Evolutionary conservation across 92 coral and sea anemone species (phyloP).

Genomic region (Umimayanthus kanabou): DNA sequence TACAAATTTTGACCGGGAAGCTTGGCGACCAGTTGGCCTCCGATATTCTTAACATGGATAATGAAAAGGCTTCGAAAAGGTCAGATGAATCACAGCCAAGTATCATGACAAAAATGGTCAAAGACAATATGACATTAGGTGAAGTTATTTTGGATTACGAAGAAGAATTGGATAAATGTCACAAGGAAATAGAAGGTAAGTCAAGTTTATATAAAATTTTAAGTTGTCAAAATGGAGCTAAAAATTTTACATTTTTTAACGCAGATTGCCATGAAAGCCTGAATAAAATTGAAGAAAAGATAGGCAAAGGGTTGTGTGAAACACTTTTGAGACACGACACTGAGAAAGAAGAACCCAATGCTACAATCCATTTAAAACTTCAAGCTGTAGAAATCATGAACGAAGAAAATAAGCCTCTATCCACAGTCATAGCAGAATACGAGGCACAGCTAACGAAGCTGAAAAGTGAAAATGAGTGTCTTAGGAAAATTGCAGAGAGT

Average conservation of each 20-base stretch:
- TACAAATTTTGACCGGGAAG: conserved; percentile 2
- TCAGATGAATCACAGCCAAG: conserved; percentile 20
- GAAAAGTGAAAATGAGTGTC: conserved; percentile 41
- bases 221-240: background rate
- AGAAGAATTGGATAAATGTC: conserved; percentile 37
- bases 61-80: background rate
- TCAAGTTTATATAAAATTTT: background rate
- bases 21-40: conserved; percentile 41
- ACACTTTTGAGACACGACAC: conserved; percentile 1
- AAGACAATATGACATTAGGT: conserved; percentile 51
- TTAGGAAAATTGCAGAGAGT: conserved; percentile 10
- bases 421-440: conserved; percentile 46
- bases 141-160: conserved; percentile 68
- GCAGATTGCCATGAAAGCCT: conserved; percentile 27
- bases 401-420: conserved; percentile 19
- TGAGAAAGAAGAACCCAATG: background rate
- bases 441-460: conserved; percentile 54
- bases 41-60: conserved; percentile 15
- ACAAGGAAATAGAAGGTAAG: conserved; percentile 23
- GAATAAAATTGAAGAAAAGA: conserved; percentile 27
- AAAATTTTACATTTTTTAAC: background rate
- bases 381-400: conserved; percentile 46
- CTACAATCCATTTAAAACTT: background rate
- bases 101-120: conserved; percentile 57
- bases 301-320: conserved; percentile 43